Base-by-base conservation (phyloP, 2,797 vertebrate genomes). In the Salmo trutta region DNA sequence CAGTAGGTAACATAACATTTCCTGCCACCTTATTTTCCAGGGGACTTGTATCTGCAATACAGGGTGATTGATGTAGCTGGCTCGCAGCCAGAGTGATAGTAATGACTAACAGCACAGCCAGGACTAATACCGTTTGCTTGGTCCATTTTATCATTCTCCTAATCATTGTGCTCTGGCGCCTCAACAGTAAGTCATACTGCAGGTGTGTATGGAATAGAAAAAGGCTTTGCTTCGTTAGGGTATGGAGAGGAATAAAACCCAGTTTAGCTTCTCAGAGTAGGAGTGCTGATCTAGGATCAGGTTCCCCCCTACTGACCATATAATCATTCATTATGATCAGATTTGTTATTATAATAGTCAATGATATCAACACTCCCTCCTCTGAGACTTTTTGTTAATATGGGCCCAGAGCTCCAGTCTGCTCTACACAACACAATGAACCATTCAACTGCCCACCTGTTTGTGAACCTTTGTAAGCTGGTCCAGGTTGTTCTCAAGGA, bases 391-490 rank as follows among this genome's bases (percentile, higher is more conserved):
- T 19, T 47, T 24, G 19, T 24, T n/a, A n/a, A 7, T 12, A 19
- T 24, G 19, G 59, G 59, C 4, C 41, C 41, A 10, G 59, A 67
- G 15, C 16, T 67, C 27, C 64, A 17, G 16, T 16, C 29, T 27
- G 16, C 66, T 14, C 36, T 21, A 41, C n/a, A 14, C 41, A 36
- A 71, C 69, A n/a, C 12, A n/a, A 24, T 19, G 0, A 33, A 67
- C 66, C 15, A 17, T 8, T 31, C 66, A 67, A 17, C n/a, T 17
- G 21, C 54, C 5, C 14, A 98, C 97, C 96, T 98, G 97, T 94
- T 98, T 98, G 96, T 98, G 97, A 94, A 98, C 97, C 84, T 97
- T 98, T 90, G 96, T 97, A 95, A 98, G 97, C 88, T 98, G 97
- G 88, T 98, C 96, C 95, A 98, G 90, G 96, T 98, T 98, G 94